These are phyloP conservation scores for Sebastes trivittatus DNA, from an alignment of 2,797 vertebrate species.

Conservation along the genomic window DNA sequence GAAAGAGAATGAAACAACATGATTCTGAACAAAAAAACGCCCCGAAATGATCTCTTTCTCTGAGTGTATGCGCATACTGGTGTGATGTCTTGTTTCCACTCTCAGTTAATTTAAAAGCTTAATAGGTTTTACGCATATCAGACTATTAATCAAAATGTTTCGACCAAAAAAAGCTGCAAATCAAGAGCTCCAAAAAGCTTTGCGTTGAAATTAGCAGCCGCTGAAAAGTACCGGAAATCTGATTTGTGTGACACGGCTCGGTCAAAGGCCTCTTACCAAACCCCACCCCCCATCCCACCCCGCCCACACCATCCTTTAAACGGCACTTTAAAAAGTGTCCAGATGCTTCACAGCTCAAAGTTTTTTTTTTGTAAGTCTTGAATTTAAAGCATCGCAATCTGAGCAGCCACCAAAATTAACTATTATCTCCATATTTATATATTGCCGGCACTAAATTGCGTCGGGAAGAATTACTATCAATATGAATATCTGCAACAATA, in stretches of 20 bases:
- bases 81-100: conserved; percentile 41
- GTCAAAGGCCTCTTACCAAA: conserved; percentile 50
- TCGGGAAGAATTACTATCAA: conserved; percentile 83
- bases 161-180: conserved; percentile 57
- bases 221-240: conserved; percentile 54
- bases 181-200: conserved; percentile 57
- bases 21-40: conserved; percentile 24
- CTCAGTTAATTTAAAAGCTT: conserved; percentile 62
- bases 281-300: neutral
- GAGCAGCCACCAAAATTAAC: conserved; percentile 78
- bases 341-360: conserved; percentile 68
- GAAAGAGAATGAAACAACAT: conserved; percentile 27
- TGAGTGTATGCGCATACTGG: neutral
- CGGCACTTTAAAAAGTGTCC: conserved; percentile 72
- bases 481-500: conserved; percentile 83
- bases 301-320: conserved; percentile 19
- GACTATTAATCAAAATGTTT: conserved; percentile 64
- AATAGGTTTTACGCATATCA: conserved; percentile 47
- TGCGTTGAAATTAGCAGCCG: conserved; percentile 51
- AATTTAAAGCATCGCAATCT: conserved; percentile 77
- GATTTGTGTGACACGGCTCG: conserved; percentile 66
- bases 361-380: conserved; percentile 37
- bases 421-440: conserved; percentile 83
- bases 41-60: conserved; percentile 27
- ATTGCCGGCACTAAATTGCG: conserved; percentile 81